Percentiles rank a stretch among this genome's conserved stretches.
Evolutionary conservation across 2,797 vertebrate species (phyloP).

Genomic region (Phylloscopus collybita): DNA sequence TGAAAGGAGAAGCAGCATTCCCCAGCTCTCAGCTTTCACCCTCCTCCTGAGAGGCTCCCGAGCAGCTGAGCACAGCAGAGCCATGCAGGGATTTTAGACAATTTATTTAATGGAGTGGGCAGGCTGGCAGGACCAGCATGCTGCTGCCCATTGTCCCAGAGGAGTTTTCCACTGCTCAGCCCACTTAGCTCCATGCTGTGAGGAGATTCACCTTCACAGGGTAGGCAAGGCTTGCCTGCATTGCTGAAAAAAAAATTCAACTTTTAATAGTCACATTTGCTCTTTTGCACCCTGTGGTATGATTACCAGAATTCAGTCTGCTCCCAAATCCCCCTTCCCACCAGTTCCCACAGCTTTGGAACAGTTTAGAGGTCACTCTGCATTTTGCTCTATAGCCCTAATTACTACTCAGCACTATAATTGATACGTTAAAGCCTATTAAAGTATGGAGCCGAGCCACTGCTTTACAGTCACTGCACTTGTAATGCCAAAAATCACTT

Average conservation of each 20-base stretch:
- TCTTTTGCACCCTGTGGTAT: not conserved
- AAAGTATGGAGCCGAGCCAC: slow-evolving; percentile 65
- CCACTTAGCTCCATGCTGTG: not conserved
- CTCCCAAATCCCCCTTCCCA: slow-evolving; percentile 47
- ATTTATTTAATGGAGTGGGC: not conserved
- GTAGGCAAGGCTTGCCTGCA: not conserved
- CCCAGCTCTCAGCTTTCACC: slow-evolving; percentile 53
- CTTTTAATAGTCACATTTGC: not conserved
- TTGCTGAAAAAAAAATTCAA: not conserved
- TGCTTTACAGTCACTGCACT: slow-evolving; percentile 52
- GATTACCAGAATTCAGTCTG: slow-evolving; percentile 25
- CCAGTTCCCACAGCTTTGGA: slow-evolving; percentile 29
- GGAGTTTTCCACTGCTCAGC: not conserved
- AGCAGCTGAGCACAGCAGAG: slow-evolving; percentile 11
- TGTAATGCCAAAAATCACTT: slow-evolving; percentile 69
- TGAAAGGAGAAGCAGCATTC: slow-evolving; percentile 23
- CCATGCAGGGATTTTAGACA: not conserved
- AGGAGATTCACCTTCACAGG: not conserved
- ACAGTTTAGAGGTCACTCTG: slow-evolving; percentile 35
- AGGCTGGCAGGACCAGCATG: not conserved
- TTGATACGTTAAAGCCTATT: slow-evolving; percentile 71
- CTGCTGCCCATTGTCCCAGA: not conserved
- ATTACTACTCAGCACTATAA: slow-evolving; percentile 63
- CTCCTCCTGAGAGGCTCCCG: not conserved
- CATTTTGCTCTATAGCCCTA: slow-evolving; percentile 49